phyloP scores from a whole-genome alignment of 2,113 vertebrate species.

The Isurus oxyrinchus region DNA sequence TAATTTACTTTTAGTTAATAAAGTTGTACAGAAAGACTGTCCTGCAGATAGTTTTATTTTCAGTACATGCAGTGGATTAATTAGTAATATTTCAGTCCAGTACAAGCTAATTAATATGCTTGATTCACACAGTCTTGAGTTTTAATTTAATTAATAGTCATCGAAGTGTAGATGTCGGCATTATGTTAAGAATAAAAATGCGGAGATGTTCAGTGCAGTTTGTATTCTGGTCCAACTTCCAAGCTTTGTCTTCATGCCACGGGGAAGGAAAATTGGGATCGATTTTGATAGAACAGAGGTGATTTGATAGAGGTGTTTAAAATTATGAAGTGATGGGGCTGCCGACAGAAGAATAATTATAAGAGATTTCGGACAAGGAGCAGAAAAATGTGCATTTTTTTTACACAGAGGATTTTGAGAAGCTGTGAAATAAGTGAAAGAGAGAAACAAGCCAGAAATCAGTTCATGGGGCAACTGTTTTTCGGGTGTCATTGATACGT shows the following conservation, averaged over 20 bases:
- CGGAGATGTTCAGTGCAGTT: neutral
- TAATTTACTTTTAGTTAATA: constrained; percentile 23
- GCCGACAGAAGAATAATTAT: neutral
- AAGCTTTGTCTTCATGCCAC: neutral
- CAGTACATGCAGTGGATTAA: neutral
- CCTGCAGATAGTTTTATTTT: neutral
- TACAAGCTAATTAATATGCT: neutral
- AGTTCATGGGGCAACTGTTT: no score
- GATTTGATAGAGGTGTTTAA: neutral
- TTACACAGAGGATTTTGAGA: neutral
- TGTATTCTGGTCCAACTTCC: neutral
- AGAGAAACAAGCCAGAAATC: neutral
- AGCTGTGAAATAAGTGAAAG: neutral
- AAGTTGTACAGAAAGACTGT: neutral
- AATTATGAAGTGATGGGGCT: neutral
- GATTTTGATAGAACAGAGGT: neutral
- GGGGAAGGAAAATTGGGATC: neutral
- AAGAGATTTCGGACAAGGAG: neutral
- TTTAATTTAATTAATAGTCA: constrained; percentile 3
- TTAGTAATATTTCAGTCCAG: neutral
- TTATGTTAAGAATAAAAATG: neutral
- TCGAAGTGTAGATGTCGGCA: neutral
- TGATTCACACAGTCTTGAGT: neutral
- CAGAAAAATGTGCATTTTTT: neutral
- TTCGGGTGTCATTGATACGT: neutral